Base-by-base conservation (phyloP, 1,140 invertebrate genomes). In the Halictus rubicundus region DNA sequence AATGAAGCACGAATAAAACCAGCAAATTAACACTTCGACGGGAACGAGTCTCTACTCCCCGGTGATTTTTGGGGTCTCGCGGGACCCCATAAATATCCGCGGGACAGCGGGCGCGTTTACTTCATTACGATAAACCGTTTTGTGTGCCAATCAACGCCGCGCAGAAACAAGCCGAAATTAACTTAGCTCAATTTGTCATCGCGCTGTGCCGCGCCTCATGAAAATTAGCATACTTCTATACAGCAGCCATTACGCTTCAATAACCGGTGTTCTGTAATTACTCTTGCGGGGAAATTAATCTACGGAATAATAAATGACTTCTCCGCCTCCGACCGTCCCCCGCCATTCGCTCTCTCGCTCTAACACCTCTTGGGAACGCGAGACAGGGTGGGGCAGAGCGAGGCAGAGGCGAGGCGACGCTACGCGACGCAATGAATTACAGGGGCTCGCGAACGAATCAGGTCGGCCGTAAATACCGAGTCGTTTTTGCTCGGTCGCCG, bases 161-260 rank as follows among this genome's bases (percentile, higher is more conserved):
- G 21, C 49, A 9, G 49, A 25, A 72, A 57, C 60, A 64, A 65
- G 46, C 49, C 46, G 8, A 46, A 78, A 78, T 78, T 78, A 78
- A 78, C 68, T 72, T 39, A 49, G 49, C 54, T 64, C 69, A 64
- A 78, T 78, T 72, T 78, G 68, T 78, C 68, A 72, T 72, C 69
- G 46, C 9, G 46, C 60, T 21, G n/a, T n/a, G 49, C 49, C 49
- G n/a, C n/a, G 60, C 32, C 68, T 78, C 69, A 3, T 72, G 76
- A 78, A 78, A 78, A 78, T 78, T 78, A 78, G 76, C 69, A 72
- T 78, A 72, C 69, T 78, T 78, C 71, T 65, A 72, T 72, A 65
- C 68, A 57, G 12, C 46, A 65, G 25, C 42, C 49, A 65, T 78
- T 78, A 72, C 76, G 76, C 76, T 78, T 78, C 76, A 65, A 78